Base-by-base conservation (phyloP, 2,888 invertebrate species). In the Drosophila flavopinicola region DNA sequence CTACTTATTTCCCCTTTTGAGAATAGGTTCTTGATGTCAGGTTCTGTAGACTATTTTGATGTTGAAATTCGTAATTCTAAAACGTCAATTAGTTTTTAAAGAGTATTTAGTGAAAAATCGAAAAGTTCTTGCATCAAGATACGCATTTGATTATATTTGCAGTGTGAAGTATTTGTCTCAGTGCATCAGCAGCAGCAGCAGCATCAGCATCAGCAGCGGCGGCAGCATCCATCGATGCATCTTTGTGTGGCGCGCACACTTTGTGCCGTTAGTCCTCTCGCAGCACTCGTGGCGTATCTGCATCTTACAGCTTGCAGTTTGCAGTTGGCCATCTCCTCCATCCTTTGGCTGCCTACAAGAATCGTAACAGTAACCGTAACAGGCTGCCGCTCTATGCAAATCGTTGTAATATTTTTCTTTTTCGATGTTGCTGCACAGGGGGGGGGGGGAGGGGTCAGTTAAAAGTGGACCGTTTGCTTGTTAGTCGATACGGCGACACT, bases 401-500 rank as follows among this genome's bases (percentile, higher is more conserved):
- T 80, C 75, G 88, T 85, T 80, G 86, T 72, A 87, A 85, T 80
- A 80, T 85, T 85, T 85, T 80, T 37, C 48, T 20, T 38, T 30
- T 30, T 58, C 32, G 10, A 52, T 68, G 60, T 24, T 35, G 53
- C 33, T 65, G 76, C 7, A 42, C 24, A 23, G 32, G 56, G 24
- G 29, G 20, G 33, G 23, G 35, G 24, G 30, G 9, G 13, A 2
- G 11, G 23, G 10, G 11, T 49, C 64, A 82, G 78, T 66, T 77
- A 61, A 77, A 79, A 77, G 66, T 87, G 85, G 87, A 85, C 78
- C 85, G 87, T 79, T 78, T 37, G 87, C 78, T 61, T 85, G 85
- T 85, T 79, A 84, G 73, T 45, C 85, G 61, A 85, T 77, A 73
- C 56, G 65, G 70, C 82, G 83, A 77, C 85, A 87, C 82, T 77